Percentiles rank a stretch among this genome's conserved stretches.
Conservation (phyloP, 2,113 vertebrate species). For the Cyphomyrus plagiostoma region DNA sequence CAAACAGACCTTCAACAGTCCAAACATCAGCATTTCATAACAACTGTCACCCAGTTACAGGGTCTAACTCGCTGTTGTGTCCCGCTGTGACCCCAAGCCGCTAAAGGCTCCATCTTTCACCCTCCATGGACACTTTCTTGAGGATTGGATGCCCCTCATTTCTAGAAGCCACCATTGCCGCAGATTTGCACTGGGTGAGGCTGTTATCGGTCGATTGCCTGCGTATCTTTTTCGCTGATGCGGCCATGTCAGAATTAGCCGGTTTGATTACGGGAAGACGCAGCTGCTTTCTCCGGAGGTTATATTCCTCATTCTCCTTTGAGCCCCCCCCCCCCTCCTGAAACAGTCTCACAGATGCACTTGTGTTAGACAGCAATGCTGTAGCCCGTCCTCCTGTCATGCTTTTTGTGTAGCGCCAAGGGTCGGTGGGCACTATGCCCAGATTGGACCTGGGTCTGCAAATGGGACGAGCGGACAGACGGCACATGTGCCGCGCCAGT, state of each 20-base stretch:
- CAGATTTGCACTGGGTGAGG: not conserved
- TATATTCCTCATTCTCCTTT: not conserved
- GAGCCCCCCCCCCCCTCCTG: not conserved
- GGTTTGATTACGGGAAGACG: slow-evolving; percentile 9
- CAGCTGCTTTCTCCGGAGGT: not conserved
- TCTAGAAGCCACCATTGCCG: not conserved
- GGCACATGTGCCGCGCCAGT: not conserved
- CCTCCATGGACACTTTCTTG: not conserved
- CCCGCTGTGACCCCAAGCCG: not conserved
- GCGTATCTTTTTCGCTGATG: not conserved
- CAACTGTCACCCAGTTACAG: not conserved
- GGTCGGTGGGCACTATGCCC: slow-evolving; percentile 11
- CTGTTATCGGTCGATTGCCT: not conserved
- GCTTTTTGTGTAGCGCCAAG: not conserved
- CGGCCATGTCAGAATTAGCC: not conserved
- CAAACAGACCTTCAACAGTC: not conserved
- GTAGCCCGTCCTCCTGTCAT: not conserved
- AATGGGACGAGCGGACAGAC: not conserved
- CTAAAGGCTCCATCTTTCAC: too few relatives aligned
- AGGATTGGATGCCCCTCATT: not conserved
- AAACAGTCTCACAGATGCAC: not conserved
- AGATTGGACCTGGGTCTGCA: not conserved
- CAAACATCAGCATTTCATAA: not conserved
- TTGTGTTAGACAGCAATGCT: not conserved
- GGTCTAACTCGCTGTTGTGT: not conserved